A percentile compares a stretch with the other conserved stretches of the same genome.
These are phyloP conservation scores for Lingula anatina DNA, from an alignment of 2,888 invertebrate genomes.

Conservation along the genomic window DNA sequence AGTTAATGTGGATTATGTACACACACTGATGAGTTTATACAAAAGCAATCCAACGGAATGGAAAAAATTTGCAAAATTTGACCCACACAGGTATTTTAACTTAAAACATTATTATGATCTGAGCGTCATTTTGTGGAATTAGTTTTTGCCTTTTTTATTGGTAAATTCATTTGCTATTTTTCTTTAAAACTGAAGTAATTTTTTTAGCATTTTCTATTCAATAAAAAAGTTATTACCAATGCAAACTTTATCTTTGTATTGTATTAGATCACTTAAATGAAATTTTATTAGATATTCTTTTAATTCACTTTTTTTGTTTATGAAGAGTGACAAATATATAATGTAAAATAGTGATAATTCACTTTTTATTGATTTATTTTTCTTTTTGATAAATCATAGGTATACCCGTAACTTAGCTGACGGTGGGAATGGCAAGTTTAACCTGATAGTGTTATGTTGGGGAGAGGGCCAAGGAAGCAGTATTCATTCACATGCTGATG, in stretches of 20 bases:
- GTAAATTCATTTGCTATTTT: too few species aligned
- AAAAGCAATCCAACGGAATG: slow-evolving; percentile 86
- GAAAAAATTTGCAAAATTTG: slow-evolving; percentile 91
- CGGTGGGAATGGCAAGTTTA: slow-evolving; percentile 93
- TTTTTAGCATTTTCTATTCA: too few species aligned
- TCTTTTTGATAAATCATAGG: slow-evolving; percentile 53
- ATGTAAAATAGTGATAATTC: neutral
- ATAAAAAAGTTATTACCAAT: too few species aligned
- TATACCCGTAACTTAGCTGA: slow-evolving; percentile 96
- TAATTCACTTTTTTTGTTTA: neutral
- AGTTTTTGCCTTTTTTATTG: too few species aligned
- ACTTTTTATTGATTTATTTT: neutral
- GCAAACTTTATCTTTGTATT: too few species aligned
- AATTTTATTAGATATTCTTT: neutral
- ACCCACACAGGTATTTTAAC: slow-evolving; percentile 82
- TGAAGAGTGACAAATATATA: neutral
- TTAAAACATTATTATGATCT: too few species aligned
- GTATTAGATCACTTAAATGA: too few species aligned
- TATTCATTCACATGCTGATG: slow-evolving; percentile 93
- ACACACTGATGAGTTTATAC: slow-evolving; percentile 72
- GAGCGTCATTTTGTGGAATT: too few species aligned
- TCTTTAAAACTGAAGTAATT: too few species aligned
- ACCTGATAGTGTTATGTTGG: slow-evolving; percentile 97
- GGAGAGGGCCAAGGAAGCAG: slow-evolving; percentile 90
- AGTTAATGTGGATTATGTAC: slow-evolving; percentile 87